A percentile compares a stretch with the other conserved stretches of the same genome.
Evolutionary conservation across 2,888 invertebrate genomes (phyloP).

Genomic region (Achlya flavicornis): DNA sequence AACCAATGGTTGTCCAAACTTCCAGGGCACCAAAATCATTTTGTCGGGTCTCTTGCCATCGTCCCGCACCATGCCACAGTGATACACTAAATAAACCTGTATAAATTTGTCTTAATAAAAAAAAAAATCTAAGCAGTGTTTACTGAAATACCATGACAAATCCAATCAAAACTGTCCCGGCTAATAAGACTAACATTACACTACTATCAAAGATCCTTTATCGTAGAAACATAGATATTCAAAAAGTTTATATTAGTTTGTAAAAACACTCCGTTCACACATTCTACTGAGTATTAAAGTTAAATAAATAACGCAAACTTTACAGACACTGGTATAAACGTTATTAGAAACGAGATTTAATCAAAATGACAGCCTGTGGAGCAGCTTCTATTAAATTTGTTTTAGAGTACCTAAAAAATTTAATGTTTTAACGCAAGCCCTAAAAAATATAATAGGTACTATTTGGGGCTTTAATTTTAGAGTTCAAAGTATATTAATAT

Average conservation of each 20-base stretch:
- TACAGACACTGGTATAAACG: not conserved
- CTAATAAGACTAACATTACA: too few species aligned
- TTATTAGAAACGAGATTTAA: not conserved
- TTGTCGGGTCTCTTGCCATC: too few species aligned
- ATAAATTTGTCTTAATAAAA: too few species aligned
- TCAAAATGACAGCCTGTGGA: not conserved
- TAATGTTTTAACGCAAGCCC: too few species aligned
- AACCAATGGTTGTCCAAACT: too few species aligned
- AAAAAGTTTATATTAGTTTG: slow-evolving; percentile 3
- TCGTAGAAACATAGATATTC: not conserved
- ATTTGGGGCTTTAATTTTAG: too few species aligned
- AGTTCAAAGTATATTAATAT: too few species aligned
- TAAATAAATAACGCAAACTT: not conserved
- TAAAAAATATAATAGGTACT: not conserved
- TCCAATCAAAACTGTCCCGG: not conserved
- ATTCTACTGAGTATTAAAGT: not conserved
- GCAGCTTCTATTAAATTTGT: not conserved
- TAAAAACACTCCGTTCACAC: not conserved
- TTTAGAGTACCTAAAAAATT: not conserved
- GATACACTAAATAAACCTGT: too few species aligned
- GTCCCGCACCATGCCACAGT: too few species aligned
- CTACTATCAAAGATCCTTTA: not conserved
- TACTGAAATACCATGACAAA: not conserved
- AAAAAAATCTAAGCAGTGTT: not conserved
- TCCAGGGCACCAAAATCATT: too few species aligned